Evolutionary conservation across 2,888 invertebrate species (phyloP), one percentile per base, ranked within the genome.

Genomic region (Cybosia mesomella): DNA sequence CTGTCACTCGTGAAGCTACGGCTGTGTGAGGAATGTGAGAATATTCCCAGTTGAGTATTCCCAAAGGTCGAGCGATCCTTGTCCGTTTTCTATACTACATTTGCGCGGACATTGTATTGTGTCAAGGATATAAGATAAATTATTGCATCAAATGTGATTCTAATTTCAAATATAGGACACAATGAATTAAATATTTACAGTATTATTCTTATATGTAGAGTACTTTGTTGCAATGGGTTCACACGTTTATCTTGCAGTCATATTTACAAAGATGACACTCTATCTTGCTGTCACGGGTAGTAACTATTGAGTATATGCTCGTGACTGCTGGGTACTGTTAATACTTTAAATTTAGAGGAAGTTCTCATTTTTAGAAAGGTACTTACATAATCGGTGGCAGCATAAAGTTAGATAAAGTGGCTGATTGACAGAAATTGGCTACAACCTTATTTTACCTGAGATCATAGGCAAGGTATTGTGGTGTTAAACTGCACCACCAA

Each of bases 41-140:
- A 24, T 22, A 65, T 34, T 34, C 64, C 53, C 39, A n/a, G n/a
- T 18, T 22, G 58, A 34, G 65, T 9, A 66, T 58, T 66, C 22
- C 58, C 59, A 22, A 59, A 66, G 53, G 53, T 59, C 22, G 49
- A 43, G 2, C 7, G 39, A 21, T 32, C 43, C 53, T 49, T 58
- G 64, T 65, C 43, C 43, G 32, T 49, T 65, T 58, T 22, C 53
- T 22, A 24, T 18, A 8, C 13, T 15, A 59, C 58, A 65, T 58
- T 32, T 43, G 21, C 39, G 9, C 28, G 32, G 64, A 53, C 36
- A 59, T 59, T 49, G 59, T 59, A 59, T 58, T 53, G 34, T 59
- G 49, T 58, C 58, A 58, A 49, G 58, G 43, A 49, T 49, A 58
- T 58, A 43, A 43, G 57, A 64, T 57, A 21, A 58, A 15, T 32